Evolutionary conservation across 92 coral and sea anemone species (phyloP).

Genomic region (Desmophyllum pertusum): DNA sequence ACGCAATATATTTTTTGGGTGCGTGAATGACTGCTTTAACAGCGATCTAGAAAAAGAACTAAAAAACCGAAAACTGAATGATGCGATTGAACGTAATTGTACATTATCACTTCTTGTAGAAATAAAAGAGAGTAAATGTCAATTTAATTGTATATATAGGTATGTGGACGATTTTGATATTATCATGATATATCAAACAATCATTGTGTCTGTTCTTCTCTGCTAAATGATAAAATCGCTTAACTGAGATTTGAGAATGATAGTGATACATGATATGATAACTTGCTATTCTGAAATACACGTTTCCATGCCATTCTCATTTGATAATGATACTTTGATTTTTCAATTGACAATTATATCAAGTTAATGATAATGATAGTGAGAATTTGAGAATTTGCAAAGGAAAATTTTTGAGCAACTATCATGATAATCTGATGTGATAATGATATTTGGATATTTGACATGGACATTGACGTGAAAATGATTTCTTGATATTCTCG

Average conservation of each 20-base stretch:
- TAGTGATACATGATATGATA: too few species aligned
- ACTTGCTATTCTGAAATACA: slow-evolving; percentile 9
- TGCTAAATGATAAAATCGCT: slow-evolving; percentile 7
- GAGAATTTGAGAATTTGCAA: slow-evolving; percentile 5
- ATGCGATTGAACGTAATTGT: too few species aligned
- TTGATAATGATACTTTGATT: slow-evolving; percentile 9
- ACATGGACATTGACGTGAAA: too few species aligned
- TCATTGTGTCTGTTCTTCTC: background rate
- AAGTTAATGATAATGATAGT: background rate
- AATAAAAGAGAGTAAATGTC: background rate
- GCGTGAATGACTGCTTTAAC: slow-evolving; percentile 65
- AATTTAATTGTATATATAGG: too few species aligned
- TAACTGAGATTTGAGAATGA: slow-evolving; percentile 2
- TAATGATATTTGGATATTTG: slow-evolving; percentile 4
- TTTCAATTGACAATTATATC: background rate
- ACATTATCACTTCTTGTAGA: background rate
- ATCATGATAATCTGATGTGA: slow-evolving; percentile 16
- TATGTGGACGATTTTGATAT: too few species aligned
- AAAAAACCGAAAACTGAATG: background rate
- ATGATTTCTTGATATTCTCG: too few species aligned
- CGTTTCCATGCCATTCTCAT: slow-evolving; percentile 6
- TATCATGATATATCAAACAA: slow-evolving; percentile 11
- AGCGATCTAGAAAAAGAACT: slow-evolving; percentile 56
- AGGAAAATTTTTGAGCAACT: slow-evolving; percentile 10
- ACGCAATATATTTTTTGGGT: slow-evolving; percentile 57